Evolutionary conservation across 2,888 invertebrate genomes (phyloP), one percentile per base, ranked within the genome.

Genomic region (Chymomyza fuscimana): DNA sequence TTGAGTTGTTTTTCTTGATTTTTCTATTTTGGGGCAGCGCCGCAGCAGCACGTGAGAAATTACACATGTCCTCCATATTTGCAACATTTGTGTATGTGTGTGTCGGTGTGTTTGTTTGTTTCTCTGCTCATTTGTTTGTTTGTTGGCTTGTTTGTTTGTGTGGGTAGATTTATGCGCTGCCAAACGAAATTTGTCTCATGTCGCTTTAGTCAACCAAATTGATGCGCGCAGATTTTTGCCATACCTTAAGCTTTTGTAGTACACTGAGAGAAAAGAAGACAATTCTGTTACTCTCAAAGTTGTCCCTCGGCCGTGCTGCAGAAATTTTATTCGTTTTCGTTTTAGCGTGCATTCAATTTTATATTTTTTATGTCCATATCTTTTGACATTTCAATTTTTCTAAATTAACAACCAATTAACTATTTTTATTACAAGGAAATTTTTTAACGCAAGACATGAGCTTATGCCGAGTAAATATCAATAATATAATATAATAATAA

Each of bases 1-100:
- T 82, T 67, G 46, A 78, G 66, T 70, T 71, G 68, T 73, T 74
- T 80, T 73, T 70, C 58, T 54, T 70, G 71, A 40, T 12, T 60
- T 22, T 56, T 29, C 16, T 32, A 12, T 63, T 60, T 56, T 7
- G 64, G 61, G 61, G 51, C 61, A 64, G 59, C 70, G 67, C 73
- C 63, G 70, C 82, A 69, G 74, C 65, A 80, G 76, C 76, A 80
- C 82, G 82, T 84, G 83, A 82, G 74, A 83, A 83, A 83, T 87
- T 87, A 83, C 83, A 86, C 87, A 86, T 87, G 83, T 83, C 79
- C 83, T 81, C 73, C 70, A 67, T 79, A 83, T 69, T 80, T 73
- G 69, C 77, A 76, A 67, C 73, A 68, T 82, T 32, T 59, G 50
- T 40, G 52, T 67, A 32, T 66, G 25, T 59, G 59, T 29, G 58